These are phyloP conservation scores for Steinernema feltiae DNA, from an alignment of 1,140 invertebrate genomes.

Conservation along the genomic window DNA sequence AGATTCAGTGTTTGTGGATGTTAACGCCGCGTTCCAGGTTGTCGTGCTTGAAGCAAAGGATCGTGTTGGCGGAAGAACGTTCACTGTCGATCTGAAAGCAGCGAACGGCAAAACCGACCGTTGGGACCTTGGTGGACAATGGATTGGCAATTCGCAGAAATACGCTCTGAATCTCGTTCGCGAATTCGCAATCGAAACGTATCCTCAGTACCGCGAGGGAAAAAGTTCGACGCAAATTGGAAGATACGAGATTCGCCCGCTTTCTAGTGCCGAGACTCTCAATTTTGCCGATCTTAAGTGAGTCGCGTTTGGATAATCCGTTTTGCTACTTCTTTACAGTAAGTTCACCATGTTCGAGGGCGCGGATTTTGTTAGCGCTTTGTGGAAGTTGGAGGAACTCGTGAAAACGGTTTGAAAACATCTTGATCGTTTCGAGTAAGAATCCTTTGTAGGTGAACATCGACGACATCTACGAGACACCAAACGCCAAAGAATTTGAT, in stretches of 20 bases:
- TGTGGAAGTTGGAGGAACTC: constrained; percentile 16
- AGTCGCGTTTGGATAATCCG: constrained; percentile 1
- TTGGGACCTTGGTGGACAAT: constrained; percentile 27
- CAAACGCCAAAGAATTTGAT: constrained; percentile 16
- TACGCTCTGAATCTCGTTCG: constrained; percentile 14
- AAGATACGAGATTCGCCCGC: not conserved
- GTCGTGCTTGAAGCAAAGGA: constrained; percentile 31
- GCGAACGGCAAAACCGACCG: constrained; percentile 26
- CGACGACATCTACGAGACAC: constrained; percentile 20
- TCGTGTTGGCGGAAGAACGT: constrained; percentile 24
- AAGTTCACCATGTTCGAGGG: constrained; percentile 9
- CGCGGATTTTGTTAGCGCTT: not conserved
- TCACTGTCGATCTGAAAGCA: constrained; percentile 25
- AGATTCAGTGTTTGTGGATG: not conserved
- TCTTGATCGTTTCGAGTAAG: not conserved
- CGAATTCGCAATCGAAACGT: constrained; percentile 20
- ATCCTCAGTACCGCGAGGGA: constrained; percentile 22
- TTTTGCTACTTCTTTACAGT: constrained; percentile 19
- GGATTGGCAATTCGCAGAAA: constrained; percentile 20
- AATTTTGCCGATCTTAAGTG: too few relatives aligned
- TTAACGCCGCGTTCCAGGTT: constrained; percentile 15
- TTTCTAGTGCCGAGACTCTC: too few relatives aligned
- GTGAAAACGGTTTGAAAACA: not conserved
- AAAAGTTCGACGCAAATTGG: constrained; percentile 18
- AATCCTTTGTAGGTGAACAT: constrained; percentile 24